Percentiles rank a stretch among this genome's conserved stretches.
phyloP scores from a whole-genome alignment of 2,113 vertebrate genomes.

The Daubentonia madagascariensis region DNA sequence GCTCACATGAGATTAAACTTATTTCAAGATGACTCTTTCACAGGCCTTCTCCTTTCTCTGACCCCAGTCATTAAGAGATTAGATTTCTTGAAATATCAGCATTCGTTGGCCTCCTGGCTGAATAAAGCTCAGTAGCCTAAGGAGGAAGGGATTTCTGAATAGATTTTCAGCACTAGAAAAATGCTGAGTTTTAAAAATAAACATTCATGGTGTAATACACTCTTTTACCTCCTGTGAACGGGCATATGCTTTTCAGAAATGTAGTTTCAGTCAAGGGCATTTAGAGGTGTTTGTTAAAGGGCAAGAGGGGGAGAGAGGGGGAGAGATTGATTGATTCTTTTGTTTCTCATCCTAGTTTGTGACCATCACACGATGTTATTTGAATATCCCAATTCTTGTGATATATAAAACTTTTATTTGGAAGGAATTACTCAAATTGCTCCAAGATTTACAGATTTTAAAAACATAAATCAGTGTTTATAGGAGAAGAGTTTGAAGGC shows the following conservation, averaged over 20 bases:
- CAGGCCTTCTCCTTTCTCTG: slow-evolving; percentile 57
- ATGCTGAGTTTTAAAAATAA: slow-evolving; percentile 64
- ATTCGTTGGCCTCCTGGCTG: slow-evolving; percentile 46
- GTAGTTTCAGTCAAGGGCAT: slow-evolving; percentile 39
- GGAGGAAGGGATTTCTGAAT: slow-evolving; percentile 61
- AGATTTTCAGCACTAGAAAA: slow-evolving; percentile 73
- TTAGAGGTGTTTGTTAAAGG: not conserved
- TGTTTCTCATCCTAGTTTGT: not conserved
- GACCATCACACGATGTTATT: not conserved
- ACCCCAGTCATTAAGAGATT: slow-evolving; percentile 84
- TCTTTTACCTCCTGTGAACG: slow-evolving; percentile 53
- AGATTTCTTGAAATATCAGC: slow-evolving; percentile 82
- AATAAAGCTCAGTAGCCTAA: slow-evolving; percentile 62
- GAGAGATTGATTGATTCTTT: not conserved
- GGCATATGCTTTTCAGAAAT: slow-evolving; percentile 10
- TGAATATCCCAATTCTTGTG: not conserved
- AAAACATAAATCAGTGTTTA: not conserved
- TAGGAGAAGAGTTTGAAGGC: not conserved
- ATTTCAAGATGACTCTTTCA: slow-evolving; percentile 78
- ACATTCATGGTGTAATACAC: slow-evolving; percentile 42
- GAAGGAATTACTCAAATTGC: not conserved
- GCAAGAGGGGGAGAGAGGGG: not conserved
- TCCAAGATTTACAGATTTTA: not conserved
- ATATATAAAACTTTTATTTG: not conserved
- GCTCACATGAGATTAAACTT: slow-evolving; percentile 74